These are phyloP conservation scores for Cephus nigrinus DNA, from an alignment of 2,888 invertebrate genomes.

Conservation along the genomic window DNA sequence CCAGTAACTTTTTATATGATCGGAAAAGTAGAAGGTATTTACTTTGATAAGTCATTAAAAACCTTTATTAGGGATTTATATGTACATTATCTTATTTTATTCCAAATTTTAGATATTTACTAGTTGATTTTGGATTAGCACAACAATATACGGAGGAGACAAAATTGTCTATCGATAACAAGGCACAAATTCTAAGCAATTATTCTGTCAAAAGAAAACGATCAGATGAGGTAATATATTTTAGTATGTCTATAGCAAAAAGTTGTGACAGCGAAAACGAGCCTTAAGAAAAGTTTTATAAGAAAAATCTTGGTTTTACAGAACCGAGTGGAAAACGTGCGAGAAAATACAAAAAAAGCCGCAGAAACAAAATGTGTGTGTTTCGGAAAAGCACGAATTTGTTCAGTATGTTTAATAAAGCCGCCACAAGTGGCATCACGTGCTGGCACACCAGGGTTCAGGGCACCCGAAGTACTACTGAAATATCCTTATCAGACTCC, in stretches of 20 bases:
- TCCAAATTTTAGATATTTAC: constrained; percentile 71
- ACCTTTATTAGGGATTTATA: not conserved
- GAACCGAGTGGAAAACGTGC: constrained; percentile 23
- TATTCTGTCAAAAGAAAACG: constrained; percentile 48
- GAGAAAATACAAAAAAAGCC: constrained; percentile 33
- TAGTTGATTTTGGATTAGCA: constrained; percentile 92
- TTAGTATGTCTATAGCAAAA: too few relatives aligned
- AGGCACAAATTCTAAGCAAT: constrained; percentile 14
- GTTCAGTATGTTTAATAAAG: constrained; percentile 75
- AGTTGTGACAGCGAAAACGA: too few relatives aligned
- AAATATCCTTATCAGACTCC: constrained; percentile 84
- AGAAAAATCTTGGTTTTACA: constrained; percentile 2
- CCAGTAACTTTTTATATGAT: constrained; percentile 91
- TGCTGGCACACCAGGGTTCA: constrained; percentile 90
- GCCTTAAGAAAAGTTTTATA: too few relatives aligned
- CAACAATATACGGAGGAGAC: constrained; percentile 69
- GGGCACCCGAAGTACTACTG: constrained; percentile 87
- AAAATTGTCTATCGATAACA: constrained; percentile 27
- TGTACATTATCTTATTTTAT: constrained; percentile 16
- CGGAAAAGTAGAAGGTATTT: constrained; percentile 72
- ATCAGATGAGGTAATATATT: constrained; percentile 48
- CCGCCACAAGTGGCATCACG: constrained; percentile 79
- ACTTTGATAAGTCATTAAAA: not conserved
- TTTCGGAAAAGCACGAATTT: constrained; percentile 75
- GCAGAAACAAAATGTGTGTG: constrained; percentile 72